phyloP scores from a whole-genome alignment of 1,140 invertebrate genomes.

The Popillia japonica region DNA sequence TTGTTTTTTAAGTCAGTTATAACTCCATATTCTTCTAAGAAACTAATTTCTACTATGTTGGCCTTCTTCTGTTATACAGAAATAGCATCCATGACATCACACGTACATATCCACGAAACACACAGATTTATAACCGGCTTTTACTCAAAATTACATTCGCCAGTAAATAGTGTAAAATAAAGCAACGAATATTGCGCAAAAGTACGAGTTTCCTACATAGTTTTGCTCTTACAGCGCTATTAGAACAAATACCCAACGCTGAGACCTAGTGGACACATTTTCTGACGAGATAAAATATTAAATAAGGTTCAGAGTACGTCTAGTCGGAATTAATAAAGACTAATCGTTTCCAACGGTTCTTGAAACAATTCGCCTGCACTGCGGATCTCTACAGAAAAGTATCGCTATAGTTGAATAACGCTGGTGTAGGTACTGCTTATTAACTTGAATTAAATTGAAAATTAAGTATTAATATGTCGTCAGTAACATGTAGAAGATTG shows the following conservation, averaged over 20 bases:
- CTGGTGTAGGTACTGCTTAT: neutral
- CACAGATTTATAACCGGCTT: neutral
- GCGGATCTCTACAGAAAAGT: neutral
- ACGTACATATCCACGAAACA: too few species aligned
- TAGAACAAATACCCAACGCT: neutral
- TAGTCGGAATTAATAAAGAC: neutral
- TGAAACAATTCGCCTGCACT: neutral
- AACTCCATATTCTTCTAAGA: too few species aligned
- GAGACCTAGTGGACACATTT: neutral
- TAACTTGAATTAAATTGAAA: neutral
- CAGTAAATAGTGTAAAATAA: neutral
- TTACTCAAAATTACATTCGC: neutral
- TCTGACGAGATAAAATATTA: neutral
- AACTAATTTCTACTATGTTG: too few species aligned
- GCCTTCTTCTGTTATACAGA: too few species aligned
- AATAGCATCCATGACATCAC: too few species aligned
- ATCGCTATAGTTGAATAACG: neutral
- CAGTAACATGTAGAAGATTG: neutral
- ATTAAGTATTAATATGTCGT: neutral
- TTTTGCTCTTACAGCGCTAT: neutral
- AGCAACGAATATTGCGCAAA: neutral
- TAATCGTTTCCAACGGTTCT: neutral
- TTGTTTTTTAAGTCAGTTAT: too few species aligned
- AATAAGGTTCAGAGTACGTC: neutral
- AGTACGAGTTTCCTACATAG: neutral